Conservation (phyloP, 2,113 vertebrate species). For the Burhinus bistriatus region DNA sequence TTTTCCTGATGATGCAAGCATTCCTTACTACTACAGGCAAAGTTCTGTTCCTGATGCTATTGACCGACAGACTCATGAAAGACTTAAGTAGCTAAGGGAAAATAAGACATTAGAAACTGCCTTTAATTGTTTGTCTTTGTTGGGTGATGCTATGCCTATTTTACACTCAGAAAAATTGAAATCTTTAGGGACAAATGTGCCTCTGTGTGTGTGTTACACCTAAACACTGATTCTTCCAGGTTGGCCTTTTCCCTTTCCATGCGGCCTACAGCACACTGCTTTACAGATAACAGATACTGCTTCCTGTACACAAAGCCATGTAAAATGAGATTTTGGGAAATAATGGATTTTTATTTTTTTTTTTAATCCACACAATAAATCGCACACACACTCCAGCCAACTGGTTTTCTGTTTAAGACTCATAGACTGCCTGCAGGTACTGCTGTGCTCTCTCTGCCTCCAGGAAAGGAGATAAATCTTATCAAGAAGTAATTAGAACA, state of each 20-base stretch:
- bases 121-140: slow-evolving; percentile 25
- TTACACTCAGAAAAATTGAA: background rate
- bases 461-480: slow-evolving; percentile 18
- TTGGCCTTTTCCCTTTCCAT: background rate
- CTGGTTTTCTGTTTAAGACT: background rate
- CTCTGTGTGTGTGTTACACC: background rate
- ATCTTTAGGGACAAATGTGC: background rate
- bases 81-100: background rate
- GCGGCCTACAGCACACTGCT: background rate
- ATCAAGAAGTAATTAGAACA: slow-evolving; percentile 52
- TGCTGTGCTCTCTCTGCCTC: background rate
- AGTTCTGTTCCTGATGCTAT: background rate
- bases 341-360: background rate
- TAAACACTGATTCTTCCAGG: background rate
- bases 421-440: background rate
- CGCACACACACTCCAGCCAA: background rate
- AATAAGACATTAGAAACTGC: background rate
- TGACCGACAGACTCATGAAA: background rate
- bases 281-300: background rate
- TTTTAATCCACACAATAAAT: background rate
- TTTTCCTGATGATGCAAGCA: background rate
- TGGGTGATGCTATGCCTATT: background rate
- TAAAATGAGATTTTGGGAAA: slow-evolving; percentile 10
- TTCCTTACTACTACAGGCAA: background rate
- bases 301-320: slow-evolving; percentile 24